Evolutionary conservation across 2,113 vertebrate species (phyloP).

Genomic region (Scalopus aquaticus): DNA sequence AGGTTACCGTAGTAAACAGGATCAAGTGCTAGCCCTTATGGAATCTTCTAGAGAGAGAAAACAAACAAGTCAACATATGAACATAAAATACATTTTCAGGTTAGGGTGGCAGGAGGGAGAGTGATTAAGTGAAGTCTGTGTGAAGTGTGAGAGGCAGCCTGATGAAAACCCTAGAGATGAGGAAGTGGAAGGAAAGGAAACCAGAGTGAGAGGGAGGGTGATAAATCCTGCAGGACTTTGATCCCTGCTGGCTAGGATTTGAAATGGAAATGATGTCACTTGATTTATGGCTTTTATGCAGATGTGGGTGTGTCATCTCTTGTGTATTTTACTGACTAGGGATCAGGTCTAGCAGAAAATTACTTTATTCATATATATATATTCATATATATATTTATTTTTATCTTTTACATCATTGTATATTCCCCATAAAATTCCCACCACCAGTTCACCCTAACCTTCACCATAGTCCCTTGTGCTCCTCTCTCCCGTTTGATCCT

Average conservation of each 20-base stretch:
- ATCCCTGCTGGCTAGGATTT: not conserved
- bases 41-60: not conserved
- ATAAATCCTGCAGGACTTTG: not conserved
- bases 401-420: too few species aligned
- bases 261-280: not conserved
- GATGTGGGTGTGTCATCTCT: not conserved
- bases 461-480: too few species aligned
- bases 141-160: not conserved
- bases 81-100: not conserved
- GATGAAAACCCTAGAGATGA: not conserved
- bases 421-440: too few species aligned
- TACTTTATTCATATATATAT: not conserved
- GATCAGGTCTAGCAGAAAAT: not conserved
- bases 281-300: not conserved
- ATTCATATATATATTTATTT: too few species aligned
- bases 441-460: too few species aligned
- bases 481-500: too few species aligned
- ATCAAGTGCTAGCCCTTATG: not conserved
- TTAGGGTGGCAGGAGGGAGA: not conserved
- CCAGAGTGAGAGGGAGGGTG: fast-evolving
- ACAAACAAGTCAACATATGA: not conserved
- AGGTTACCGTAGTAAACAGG: not conserved
- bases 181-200: not conserved
- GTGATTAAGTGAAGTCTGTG: not conserved
- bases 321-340: not conserved